A percentile compares a stretch with the other conserved stretches of the same genome.
phyloP scores from a whole-genome alignment of 2,113 vertebrate species.

The Prietella phreatophila region DNA sequence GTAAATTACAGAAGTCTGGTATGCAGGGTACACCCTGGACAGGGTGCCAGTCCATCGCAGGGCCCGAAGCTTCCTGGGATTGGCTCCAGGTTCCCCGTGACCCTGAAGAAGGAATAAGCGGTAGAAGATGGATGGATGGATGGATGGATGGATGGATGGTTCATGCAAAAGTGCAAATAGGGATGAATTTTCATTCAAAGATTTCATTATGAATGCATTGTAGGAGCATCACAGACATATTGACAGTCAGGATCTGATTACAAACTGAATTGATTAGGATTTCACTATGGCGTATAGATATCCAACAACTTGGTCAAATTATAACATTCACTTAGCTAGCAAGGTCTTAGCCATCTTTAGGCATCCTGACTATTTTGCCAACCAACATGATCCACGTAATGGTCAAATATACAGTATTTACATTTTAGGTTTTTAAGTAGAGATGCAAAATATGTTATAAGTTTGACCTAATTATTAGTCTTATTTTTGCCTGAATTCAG shows the following conservation, averaged over 20 bases:
- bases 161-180: background rate
- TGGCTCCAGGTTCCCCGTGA: too few relatives aligned
- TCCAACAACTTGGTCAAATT: background rate
- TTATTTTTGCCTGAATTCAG: background rate
- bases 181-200: background rate
- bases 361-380: background rate
- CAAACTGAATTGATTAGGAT: background rate
- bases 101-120: too few relatives aligned
- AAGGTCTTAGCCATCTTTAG: background rate
- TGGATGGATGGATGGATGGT: too few relatives aligned
- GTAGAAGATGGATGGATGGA: too few relatives aligned
- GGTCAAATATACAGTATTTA: background rate
- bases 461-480: background rate
- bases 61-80: too few relatives aligned
- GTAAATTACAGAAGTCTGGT: background rate
- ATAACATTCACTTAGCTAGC: background rate
- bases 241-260: background rate
- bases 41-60: too few relatives aligned
- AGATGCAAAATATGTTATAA: background rate
- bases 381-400: background rate
- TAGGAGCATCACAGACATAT: background rate
- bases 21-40: too few relatives aligned
- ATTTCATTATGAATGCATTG: background rate
- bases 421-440: background rate
- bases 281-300: background rate